These are phyloP conservation scores for Festucalex cinctus DNA, from an alignment of 2,113 vertebrate genomes.

Conservation along the genomic window DNA sequence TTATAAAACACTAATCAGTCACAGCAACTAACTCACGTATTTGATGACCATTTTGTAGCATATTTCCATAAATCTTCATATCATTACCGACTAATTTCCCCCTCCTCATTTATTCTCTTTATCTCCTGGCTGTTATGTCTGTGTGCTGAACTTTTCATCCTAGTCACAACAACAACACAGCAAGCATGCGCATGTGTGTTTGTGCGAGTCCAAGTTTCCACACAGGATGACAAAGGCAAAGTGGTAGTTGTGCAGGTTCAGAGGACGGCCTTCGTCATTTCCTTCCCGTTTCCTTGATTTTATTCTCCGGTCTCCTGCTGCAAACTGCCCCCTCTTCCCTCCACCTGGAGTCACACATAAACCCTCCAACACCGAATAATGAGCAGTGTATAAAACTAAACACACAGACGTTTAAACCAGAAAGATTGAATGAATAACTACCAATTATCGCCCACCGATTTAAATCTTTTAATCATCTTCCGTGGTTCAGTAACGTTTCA, in stretches of 20 bases:
- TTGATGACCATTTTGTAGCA: no score
- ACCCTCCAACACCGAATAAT: conserved; percentile 17
- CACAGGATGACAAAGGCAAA: conserved; percentile 53
- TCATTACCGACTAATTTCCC: background rate
- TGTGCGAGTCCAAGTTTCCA: conserved; percentile 50
- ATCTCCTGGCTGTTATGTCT: conserved; percentile 25
- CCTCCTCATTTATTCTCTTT: background rate
- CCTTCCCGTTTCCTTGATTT: conserved; percentile 76
- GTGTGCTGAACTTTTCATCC: conserved; percentile 31
- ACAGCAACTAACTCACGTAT: background rate
- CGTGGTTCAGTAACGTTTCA: background rate
- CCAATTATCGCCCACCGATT: background rate
- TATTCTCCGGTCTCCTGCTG: conserved; percentile 54
- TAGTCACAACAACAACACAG: conserved; percentile 49
- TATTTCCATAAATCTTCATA: no score
- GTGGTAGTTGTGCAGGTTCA: conserved; percentile 49
- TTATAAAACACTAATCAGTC: background rate
- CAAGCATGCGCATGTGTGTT: conserved; percentile 13
- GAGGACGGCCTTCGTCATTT: conserved; percentile 63
- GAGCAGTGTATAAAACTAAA: conserved; percentile 6
- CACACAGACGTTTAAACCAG: conserved; percentile 2
- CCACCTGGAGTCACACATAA: conserved; percentile 46
- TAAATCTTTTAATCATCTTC: background rate
- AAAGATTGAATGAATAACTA: background rate
- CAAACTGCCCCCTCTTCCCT: conserved; percentile 56